Percentiles rank a stretch among this genome's conserved stretches.
Conservation (phyloP, 2,797 vertebrate species). For the Amniataba percoides region DNA sequence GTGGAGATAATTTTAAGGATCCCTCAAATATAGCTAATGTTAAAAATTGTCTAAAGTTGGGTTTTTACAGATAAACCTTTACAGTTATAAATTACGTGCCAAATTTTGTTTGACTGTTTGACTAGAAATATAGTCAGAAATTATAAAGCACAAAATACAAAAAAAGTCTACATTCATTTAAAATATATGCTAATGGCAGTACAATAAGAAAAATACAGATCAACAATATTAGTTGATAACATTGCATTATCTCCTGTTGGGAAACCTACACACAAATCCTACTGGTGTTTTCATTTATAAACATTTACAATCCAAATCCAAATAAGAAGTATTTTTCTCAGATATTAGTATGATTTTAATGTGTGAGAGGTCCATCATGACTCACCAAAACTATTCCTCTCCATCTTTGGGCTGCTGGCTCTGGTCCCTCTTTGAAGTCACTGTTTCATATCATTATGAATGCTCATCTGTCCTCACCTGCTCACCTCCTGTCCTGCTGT, state of each 20-base stretch:
- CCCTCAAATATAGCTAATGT: not conserved
- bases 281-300: not conserved
- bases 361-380: not conserved
- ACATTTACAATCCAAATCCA: not conserved
- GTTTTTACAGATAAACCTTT: not conserved
- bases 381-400: not conserved
- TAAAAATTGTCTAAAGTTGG: not conserved
- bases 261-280: not conserved
- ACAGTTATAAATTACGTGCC: not conserved
- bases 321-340: not conserved
- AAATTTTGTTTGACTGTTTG: not conserved
- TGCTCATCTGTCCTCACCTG: conserved; percentile 1
- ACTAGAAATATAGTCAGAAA: not conserved
- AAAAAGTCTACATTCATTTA: not conserved
- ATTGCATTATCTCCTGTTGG: not conserved
- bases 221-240: not conserved
- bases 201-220: not conserved
- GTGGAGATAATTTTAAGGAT: no score
- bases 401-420: not conserved
- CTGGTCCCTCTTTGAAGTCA: not conserved
- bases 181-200: not conserved
- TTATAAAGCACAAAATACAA: not conserved
- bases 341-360: not conserved
- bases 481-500: conserved; percentile 44
- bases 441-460: not conserved